These are phyloP conservation scores for Mustelus asterias DNA, from an alignment of 2,113 vertebrate genomes.

Conservation along the genomic window DNA sequence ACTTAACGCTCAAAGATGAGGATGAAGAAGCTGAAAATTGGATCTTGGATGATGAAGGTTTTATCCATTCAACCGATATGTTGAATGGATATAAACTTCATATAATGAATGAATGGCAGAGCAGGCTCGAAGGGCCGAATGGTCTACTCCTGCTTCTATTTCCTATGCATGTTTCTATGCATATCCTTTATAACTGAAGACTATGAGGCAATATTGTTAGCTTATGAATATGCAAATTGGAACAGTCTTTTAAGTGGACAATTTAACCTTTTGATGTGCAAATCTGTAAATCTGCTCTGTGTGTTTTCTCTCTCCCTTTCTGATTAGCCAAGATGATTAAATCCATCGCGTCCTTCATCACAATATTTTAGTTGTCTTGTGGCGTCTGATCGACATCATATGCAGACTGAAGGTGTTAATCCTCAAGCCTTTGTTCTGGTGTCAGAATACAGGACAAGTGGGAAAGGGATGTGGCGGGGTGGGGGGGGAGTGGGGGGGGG, in stretches of 20 bases:
- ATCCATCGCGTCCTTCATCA: not conserved
- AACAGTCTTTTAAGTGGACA: conserved; percentile 28
- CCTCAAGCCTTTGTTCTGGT: not conserved
- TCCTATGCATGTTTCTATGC: too few species aligned
- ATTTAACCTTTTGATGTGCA: conserved; percentile 35
- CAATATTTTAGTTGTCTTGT: not conserved
- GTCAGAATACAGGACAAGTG: not conserved
- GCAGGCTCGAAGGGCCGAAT: too few species aligned
- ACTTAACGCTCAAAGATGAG: too few species aligned
- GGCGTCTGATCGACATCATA: not conserved
- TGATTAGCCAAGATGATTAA: conserved; percentile 24
- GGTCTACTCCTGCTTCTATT: too few species aligned
- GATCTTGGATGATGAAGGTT: too few species aligned
- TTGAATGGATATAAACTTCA: too few species aligned
- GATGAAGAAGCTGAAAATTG: too few species aligned
- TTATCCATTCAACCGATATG: too few species aligned
- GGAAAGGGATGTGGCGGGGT: not conserved
- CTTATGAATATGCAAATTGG: conserved; percentile 20
- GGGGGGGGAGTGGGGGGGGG: too few species aligned
- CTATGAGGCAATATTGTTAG: not conserved
- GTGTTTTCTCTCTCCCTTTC: not conserved
- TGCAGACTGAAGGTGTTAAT: not conserved
- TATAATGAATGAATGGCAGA: too few species aligned
- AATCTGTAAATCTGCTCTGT: conserved; percentile 29
- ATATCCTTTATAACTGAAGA: not conserved